These are phyloP conservation scores for Polydrusus pterygomalis DNA, from an alignment of 2,888 invertebrate species.

Conservation along the genomic window DNA sequence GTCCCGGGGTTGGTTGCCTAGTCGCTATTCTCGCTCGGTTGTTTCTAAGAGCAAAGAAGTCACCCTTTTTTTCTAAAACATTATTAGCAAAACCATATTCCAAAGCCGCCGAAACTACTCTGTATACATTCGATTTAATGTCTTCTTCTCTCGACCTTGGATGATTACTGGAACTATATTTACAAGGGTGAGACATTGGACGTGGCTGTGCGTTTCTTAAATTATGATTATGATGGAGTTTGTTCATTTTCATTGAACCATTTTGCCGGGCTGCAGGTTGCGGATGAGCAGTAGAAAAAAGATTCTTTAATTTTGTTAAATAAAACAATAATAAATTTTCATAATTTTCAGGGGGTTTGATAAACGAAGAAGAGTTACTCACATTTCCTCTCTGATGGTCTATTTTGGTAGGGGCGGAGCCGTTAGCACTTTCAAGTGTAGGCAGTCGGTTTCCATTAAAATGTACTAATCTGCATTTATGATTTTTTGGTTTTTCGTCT, in stretches of 20 bases:
- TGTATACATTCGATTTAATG: slow-evolving; percentile 55
- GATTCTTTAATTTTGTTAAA: slow-evolving; percentile 60
- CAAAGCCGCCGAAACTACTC: slow-evolving; percentile 62
- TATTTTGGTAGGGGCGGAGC: neutral
- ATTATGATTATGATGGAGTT: slow-evolving; percentile 37
- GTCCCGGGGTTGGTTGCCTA: slow-evolving; percentile 54
- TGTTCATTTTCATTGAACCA: slow-evolving; percentile 50
- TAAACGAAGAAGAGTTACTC: slow-evolving; percentile 7
- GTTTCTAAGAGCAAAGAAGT: slow-evolving; percentile 59
- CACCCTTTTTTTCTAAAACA: slow-evolving; percentile 61
- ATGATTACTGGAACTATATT: slow-evolving; percentile 51
- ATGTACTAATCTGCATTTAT: slow-evolving; percentile 21
- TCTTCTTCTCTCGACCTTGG: slow-evolving; percentile 39
- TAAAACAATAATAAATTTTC: slow-evolving; percentile 62
- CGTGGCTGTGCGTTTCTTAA: slow-evolving; percentile 15
- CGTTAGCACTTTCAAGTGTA: neutral
- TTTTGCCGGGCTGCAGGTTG: slow-evolving; percentile 40
- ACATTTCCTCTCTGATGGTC: neutral
- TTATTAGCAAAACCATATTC: slow-evolving; percentile 63
- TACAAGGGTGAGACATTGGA: slow-evolving; percentile 44
- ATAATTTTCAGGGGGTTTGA: slow-evolving; percentile 56
- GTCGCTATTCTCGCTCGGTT: slow-evolving; percentile 41
- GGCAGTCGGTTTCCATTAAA: slow-evolving; percentile 20
- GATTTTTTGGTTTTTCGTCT: slow-evolving; percentile 29
- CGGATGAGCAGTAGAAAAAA: slow-evolving; percentile 54